These are phyloP conservation scores for Mormyrops boulengeri DNA, from an alignment of 2,797 vertebrate species.

Conservation along the genomic window DNA sequence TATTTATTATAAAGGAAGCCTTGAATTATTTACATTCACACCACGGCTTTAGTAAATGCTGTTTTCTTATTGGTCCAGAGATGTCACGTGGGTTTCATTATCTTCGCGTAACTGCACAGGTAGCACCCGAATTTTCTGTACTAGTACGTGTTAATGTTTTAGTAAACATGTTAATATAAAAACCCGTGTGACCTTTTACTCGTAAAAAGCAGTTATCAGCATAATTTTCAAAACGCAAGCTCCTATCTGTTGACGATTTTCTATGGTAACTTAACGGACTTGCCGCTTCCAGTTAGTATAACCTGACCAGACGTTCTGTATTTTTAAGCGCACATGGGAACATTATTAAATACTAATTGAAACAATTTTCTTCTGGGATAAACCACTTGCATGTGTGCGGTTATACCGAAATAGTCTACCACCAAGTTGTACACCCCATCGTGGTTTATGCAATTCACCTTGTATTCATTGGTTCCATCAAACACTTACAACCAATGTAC, in stretches of 20 bases:
- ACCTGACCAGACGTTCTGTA: background rate
- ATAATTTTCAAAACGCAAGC: background rate
- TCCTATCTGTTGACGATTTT: background rate
- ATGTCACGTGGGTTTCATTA: background rate
- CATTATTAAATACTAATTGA: background rate
- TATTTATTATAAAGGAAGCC: background rate
- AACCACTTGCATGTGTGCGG: background rate
- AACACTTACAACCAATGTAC: background rate
- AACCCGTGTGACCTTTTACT: background rate
- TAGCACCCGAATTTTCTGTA: background rate
- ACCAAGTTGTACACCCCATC: background rate
- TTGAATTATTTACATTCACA: background rate
- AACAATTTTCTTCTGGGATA: background rate
- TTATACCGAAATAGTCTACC: background rate
- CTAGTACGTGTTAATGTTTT: background rate
- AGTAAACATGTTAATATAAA: background rate
- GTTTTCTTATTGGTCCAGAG: background rate
- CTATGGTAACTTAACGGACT: background rate
- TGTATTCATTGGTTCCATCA: background rate
- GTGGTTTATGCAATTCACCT: background rate
- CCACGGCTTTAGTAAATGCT: background rate
- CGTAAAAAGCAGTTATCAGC: background rate
- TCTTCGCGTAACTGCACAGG: background rate
- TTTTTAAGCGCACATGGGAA: background rate
- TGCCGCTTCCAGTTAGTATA: background rate